Conservation (phyloP, 2,888 invertebrate species). For the Belgica antarctica region DNA sequence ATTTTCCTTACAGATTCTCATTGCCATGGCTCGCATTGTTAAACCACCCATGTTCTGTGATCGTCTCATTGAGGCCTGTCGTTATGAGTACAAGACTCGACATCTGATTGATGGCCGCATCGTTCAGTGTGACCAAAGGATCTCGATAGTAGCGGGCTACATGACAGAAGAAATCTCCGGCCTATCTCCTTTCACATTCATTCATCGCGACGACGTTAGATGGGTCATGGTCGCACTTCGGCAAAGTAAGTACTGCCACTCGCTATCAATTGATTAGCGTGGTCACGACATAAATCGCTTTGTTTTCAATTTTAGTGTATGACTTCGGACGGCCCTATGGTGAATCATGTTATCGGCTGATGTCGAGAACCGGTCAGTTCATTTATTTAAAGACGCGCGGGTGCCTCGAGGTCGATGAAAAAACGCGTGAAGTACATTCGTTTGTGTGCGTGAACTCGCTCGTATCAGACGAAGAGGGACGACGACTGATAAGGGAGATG, state of each 20-base stretch:
- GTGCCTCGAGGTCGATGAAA: conserved; percentile 76
- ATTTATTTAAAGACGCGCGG: conserved; percentile 82
- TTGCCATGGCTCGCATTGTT: conserved; percentile 71
- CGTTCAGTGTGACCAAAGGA: conserved; percentile 86
- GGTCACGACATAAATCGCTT: conserved; percentile 40
- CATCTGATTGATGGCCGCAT: conserved; percentile 87
- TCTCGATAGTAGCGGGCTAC: conserved; percentile 83
- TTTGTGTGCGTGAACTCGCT: conserved; percentile 84
- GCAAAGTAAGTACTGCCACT: conserved; percentile 62
- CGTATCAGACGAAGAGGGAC: conserved; percentile 71
- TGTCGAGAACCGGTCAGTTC: conserved; percentile 77
- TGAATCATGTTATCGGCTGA: conserved; percentile 80
- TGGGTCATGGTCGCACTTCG: conserved; percentile 84
- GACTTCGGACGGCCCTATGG: conserved; percentile 79
- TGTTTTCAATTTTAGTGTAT: conserved; percentile 75
- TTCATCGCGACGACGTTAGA: conserved; percentile 85
- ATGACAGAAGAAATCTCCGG: conserved; percentile 86
- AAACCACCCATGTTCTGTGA: conserved; percentile 69
- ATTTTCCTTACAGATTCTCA: conserved; percentile 59
- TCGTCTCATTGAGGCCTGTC: conserved; percentile 64
- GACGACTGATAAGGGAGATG: conserved; percentile 72
- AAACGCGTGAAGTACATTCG: conserved; percentile 74
- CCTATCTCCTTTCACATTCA: conserved; percentile 83
- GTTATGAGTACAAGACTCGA: conserved; percentile 85
- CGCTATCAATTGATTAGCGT: conserved; percentile 33